A percentile compares a stretch with the other conserved stretches of the same genome.
phyloP scores from a whole-genome alignment of 2,113 vertebrate genomes.

The human region GRCh38 chr5:142254001-142254500 shows the following conservation, averaged over 20 bases:
- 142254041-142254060: not conserved
- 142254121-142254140: not conserved
- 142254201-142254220: not conserved
- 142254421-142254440: not conserved
- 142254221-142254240: not conserved
- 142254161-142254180: not conserved
- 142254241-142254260: not conserved
- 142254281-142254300: not conserved
- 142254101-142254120: not conserved
- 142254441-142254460: not conserved
- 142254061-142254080: not conserved
- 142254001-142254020: not conserved
- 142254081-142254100: not conserved
- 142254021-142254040: not conserved
- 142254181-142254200: not conserved
- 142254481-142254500: not conserved
- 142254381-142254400: not conserved
- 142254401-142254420: not conserved
- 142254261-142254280: not conserved
- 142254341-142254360: not conserved
- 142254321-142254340: not conserved
- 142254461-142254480: conserved; percentile 24
- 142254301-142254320: not conserved
- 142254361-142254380: not conserved
- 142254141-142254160: conserved; percentile 48